phyloP scores from a whole-genome alignment of 2,797 vertebrate species.

The Lophius americanus region DNA sequence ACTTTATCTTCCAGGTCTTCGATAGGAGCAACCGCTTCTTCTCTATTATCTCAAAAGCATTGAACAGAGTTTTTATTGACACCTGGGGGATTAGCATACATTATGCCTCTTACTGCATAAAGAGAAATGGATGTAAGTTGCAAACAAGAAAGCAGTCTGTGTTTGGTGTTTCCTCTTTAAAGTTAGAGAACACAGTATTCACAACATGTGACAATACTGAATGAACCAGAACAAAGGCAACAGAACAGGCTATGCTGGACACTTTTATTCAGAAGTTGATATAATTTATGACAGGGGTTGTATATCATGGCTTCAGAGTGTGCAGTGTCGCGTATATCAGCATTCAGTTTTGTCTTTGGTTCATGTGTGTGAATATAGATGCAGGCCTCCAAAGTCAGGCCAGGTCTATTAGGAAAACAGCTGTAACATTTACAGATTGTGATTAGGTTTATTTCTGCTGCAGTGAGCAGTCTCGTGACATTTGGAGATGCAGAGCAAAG shows the following conservation, averaged over 20 bases:
- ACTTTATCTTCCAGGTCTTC: conserved; percentile 84
- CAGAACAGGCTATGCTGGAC: conserved; percentile 8
- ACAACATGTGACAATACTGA: neutral
- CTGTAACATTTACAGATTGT: conserved; percentile 85
- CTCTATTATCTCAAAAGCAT: conserved; percentile 83
- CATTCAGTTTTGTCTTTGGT: conserved; percentile 76
- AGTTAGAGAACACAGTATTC: conserved; percentile 31
- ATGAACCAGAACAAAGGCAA: neutral
- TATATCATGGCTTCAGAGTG: conserved; percentile 15
- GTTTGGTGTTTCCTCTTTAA: conserved; percentile 38
- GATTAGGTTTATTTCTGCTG: conserved; percentile 79
- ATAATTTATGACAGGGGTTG: conserved; percentile 35
- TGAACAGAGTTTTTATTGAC: conserved; percentile 83
- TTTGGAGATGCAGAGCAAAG: conserved; percentile 72
- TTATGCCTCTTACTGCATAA: conserved; percentile 79
- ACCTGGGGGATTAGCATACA: conserved; percentile 83
- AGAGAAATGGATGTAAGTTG: conserved; percentile 61
- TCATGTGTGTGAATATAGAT: conserved; percentile 81
- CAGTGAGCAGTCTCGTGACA: conserved; percentile 69
- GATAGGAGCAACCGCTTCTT: conserved; percentile 77
- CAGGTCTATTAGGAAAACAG: conserved; percentile 76
- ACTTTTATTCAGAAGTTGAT: conserved; percentile 2
- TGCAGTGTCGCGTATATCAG: conserved; percentile 54
- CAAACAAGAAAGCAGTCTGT: conserved; percentile 40
- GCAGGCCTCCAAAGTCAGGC: conserved; percentile 62